Evolutionary conservation across 2,888 invertebrate species (phyloP), one percentile per base, ranked within the genome.

Genomic region (Lasiommata megera): DNA sequence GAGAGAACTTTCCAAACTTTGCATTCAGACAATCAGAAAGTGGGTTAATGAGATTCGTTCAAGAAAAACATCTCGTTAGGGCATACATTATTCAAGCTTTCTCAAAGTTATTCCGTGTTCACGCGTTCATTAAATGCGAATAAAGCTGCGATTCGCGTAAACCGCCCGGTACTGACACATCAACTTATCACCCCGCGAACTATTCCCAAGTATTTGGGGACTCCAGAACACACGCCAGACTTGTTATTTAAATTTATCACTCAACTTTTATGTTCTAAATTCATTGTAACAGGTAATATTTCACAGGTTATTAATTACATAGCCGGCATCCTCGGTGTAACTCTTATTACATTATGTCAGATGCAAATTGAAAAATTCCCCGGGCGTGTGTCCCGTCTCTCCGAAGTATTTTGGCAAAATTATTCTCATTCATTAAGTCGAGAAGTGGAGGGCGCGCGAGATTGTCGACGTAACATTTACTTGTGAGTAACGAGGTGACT

Each of bases 11-110:
- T 75, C 74, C 76, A 79, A 85, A 86, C 82, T 85, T 86, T 84
- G 84, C 84, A 88, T 86, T 87, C 84, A 81, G 82, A 88, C 83
- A 88, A 86, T 86, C 86, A 84, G 80, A 86, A 89, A 86, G 82
- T 88, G 83, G 88, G 90, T 84, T 88, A 90, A 90, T 88, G 88
- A 85, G 87, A 90, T 90, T 88, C 89, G 76, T 77, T 82, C 81
- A 88, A 90, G 90, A 89, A 90, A 90, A 90, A 89, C 90, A 90
- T 88, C 88, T 90, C 88, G 87, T 88, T 90, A 89, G 82, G 86
- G 79, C 87, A 88, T 88, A 88, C 89, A 89, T 90, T 87, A 90
- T 90, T 89, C 88, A 89, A 83, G 85, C 84, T 84, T 82, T 83
- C 77, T 79, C 79, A 75, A 87, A 89, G 83, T 88, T 89, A 88